Base-by-base conservation (phyloP, 2,888 invertebrate genomes). In the Hedychridium roseum region DNA sequence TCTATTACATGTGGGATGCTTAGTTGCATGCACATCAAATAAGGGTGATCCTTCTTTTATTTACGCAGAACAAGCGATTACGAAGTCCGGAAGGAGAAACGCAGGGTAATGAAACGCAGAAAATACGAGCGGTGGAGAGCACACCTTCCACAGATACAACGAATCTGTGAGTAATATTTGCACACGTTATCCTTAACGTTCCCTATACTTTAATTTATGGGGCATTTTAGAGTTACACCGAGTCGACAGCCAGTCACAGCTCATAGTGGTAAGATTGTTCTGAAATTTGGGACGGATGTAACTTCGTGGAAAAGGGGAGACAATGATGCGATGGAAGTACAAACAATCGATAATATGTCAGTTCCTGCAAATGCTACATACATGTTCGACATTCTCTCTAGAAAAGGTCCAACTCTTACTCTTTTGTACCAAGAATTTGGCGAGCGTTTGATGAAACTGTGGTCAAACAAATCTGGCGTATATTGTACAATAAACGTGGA, bases 301-400 rank as follows among this genome's bases (percentile, higher is more conserved):
- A 6, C 34, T 2, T 51, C 57, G 9, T 77, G 77, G 76, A 66
- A 59, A 17, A 64, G 48, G 11, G 20, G 49, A 3, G 35, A 48
- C 9, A 52, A 57, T 11, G 42, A 54, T 14, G 43, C 49, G 20
- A 41, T 58, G 3, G 20, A 45, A 12, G 26, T 72, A 0, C 16
- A 14, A 1, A 68, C 64, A 32, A 63, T 61, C 2, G 43, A 51
- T 5, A 64, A 65, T 17, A 51, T 66, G 11, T 71, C 71, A 20
- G 59, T 76, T 1, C 64, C 66, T 0, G 42, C 54, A 0, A 58
- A 71, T 9, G 65, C 53, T 1, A 47, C 55, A 2, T 76, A 76
- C 50, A 78, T 78, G 72, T 78, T 70, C 28, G 74, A 77, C n/a
- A 49, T 72, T 34, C 48, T 74, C 1, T 61, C 68, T 4, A 66